Conservation (phyloP, 2,113 vertebrate genomes). For the Zosterops borbonicus region DNA sequence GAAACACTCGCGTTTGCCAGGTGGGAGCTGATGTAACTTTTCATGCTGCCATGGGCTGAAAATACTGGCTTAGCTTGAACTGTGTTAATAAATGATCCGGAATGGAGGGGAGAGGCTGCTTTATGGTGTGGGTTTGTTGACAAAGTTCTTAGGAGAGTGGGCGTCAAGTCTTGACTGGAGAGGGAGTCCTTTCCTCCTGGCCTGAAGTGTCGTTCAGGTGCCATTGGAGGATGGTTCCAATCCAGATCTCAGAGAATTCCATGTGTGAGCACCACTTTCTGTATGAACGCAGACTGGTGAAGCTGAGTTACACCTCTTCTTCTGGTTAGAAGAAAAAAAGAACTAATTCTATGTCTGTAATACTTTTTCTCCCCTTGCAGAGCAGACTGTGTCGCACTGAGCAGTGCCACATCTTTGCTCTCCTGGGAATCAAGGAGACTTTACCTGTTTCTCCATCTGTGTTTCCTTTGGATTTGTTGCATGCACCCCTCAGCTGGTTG, state of each 20-base stretch:
- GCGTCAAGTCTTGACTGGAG: fast-evolving
- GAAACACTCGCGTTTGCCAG: background rate
- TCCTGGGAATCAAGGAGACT: background rate
- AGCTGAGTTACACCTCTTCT: background rate
- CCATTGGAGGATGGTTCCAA: fast-evolving
- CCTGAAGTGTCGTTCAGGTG: fast-evolving
- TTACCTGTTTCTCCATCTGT: background rate
- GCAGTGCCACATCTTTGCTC: background rate
- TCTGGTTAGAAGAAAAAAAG: background rate
- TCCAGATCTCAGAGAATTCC: background rate
- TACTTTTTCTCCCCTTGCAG: background rate
- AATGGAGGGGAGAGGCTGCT: background rate
- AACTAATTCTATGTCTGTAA: background rate
- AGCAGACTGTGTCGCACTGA: fast-evolving
- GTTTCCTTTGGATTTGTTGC: background rate
- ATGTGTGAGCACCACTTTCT: fast-evolving
- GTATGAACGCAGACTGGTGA: too few species aligned
- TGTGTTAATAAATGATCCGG: constrained; percentile 35
- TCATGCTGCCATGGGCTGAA: background rate
- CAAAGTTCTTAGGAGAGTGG: background rate
- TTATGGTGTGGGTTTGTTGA: background rate
- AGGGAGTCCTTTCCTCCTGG: background rate
- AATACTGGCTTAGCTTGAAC: background rate
- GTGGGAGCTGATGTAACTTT: background rate
- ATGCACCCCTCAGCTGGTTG: background rate